Conservation (phyloP, 1,140 invertebrate genomes). For the Chrysoperla carnea region DNA sequence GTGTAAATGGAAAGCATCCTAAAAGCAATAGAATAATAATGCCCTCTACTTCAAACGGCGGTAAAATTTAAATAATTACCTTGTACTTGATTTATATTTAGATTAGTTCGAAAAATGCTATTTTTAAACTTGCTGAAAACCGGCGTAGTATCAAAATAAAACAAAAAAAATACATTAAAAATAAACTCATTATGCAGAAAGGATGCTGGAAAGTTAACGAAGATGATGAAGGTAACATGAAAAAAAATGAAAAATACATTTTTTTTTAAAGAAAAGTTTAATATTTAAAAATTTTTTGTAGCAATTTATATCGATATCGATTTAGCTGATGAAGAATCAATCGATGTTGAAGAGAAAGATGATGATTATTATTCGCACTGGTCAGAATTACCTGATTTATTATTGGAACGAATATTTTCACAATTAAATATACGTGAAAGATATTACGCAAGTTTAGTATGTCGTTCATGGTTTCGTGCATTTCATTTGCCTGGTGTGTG, state of each 20-base stretch:
- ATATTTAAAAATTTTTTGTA: conserved; percentile 15
- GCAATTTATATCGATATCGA: conserved; percentile 41
- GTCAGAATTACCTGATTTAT: conserved; percentile 51
- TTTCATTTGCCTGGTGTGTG: conserved; percentile 61
- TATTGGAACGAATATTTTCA: conserved; percentile 61
- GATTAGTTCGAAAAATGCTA: no score
- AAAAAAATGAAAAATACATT: neutral
- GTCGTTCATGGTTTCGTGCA: conserved; percentile 45
- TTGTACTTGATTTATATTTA: no score
- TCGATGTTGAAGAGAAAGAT: conserved; percentile 18
- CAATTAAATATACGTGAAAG: conserved; percentile 47
- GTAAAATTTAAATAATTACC: no score
- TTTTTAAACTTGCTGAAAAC: no score
- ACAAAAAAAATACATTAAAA: no score
- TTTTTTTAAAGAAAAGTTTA: conserved; percentile 2
- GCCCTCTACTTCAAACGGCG: no score
- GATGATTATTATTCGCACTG: conserved; percentile 36
- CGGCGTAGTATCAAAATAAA: no score
- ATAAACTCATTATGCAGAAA: conserved; percentile 20
- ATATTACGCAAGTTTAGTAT: conserved; percentile 59
- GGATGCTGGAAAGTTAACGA: conserved; percentile 37
- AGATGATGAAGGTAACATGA: conserved; percentile 30
- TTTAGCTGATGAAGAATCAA: conserved; percentile 17
- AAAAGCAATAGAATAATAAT: no score
- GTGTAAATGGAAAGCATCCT: no score